phyloP scores from a whole-genome alignment of 2,113 vertebrate genomes.

The Anoplopoma fimbria region DNA sequence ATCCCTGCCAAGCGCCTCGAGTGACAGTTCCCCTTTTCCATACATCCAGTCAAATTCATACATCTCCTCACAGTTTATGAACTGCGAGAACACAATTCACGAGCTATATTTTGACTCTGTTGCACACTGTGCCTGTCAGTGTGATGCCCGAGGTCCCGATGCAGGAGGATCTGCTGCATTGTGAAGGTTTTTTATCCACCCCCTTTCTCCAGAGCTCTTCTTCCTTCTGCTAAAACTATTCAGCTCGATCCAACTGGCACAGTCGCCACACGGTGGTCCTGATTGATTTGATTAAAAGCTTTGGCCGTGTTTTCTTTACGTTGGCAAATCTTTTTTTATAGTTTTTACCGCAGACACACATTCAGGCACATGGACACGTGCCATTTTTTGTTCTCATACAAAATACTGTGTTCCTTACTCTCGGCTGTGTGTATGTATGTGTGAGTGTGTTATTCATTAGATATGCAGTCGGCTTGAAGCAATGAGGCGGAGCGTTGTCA shows the following conservation, averaged over 20 bases:
- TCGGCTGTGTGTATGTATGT: background rate
- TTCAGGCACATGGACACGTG: constrained; percentile 9
- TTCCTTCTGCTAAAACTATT: constrained; percentile 30
- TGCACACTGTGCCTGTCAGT: constrained; percentile 20
- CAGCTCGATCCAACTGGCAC: constrained; percentile 48
- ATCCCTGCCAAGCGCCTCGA: constrained; percentile 24
- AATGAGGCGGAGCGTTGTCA: constrained; percentile 66
- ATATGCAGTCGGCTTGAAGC: constrained; percentile 57
- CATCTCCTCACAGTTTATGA: background rate
- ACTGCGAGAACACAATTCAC: background rate
- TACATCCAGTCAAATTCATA: constrained; percentile 14
- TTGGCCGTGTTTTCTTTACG: constrained; percentile 32
- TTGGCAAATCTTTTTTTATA: constrained; percentile 32
- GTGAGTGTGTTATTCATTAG: constrained; percentile 61
- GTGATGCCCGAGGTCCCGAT: constrained; percentile 32
- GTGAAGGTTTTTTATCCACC: constrained; percentile 31
- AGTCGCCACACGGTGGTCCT: constrained; percentile 39
- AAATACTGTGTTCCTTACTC: constrained; percentile 30
- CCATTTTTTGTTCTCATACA: constrained; percentile 35
- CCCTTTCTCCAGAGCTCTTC: constrained; percentile 21
- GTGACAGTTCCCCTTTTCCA: constrained; percentile 16
- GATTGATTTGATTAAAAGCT: constrained; percentile 59
- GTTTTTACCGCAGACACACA: constrained; percentile 25
- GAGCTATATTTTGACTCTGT: constrained; percentile 15
- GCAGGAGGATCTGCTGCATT: constrained; percentile 51